These are phyloP conservation scores for Tigriopus japonicus DNA, from an alignment of 1,140 invertebrate species.

Conservation along the genomic window DNA sequence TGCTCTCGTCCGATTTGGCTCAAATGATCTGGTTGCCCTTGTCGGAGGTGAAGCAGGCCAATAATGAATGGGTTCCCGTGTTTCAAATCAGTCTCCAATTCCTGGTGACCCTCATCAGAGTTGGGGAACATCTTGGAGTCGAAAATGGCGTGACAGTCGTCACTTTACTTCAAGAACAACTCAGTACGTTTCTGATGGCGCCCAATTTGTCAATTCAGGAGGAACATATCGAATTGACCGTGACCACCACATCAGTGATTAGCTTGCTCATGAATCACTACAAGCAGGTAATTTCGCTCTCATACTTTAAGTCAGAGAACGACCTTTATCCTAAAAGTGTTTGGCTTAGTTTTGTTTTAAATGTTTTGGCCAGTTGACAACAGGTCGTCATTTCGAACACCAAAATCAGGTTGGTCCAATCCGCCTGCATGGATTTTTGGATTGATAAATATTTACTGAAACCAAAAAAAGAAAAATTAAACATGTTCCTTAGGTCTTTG, in stretches of 20 bases:
- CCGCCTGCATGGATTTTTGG: too few relatives aligned
- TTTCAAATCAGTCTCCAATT: not conserved
- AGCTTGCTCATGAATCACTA: not conserved
- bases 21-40: slow-evolving; percentile 5
- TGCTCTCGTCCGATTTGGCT: not conserved
- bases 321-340: too few relatives aligned
- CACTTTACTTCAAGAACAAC: slow-evolving; percentile 2
- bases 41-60: not conserved
- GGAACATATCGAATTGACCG: not conserved
- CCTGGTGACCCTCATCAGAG: not conserved
- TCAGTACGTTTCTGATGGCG: not conserved
- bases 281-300: not conserved
- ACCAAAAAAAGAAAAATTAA: too few relatives aligned
- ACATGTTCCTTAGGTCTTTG: too few relatives aligned
- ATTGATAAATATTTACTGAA: too few relatives aligned
- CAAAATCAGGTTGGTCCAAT: too few relatives aligned
- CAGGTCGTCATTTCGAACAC: too few relatives aligned
- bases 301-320: too few relatives aligned
- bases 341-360: too few relatives aligned
- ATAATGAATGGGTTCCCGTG: not conserved
- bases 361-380: too few relatives aligned
- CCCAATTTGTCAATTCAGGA: not conserved
- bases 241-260: not conserved
- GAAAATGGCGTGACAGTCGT: not conserved
- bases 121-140: not conserved